phyloP scores from a whole-genome alignment of 2,113 vertebrate genomes.

The Paraplagusia blochii region DNA sequence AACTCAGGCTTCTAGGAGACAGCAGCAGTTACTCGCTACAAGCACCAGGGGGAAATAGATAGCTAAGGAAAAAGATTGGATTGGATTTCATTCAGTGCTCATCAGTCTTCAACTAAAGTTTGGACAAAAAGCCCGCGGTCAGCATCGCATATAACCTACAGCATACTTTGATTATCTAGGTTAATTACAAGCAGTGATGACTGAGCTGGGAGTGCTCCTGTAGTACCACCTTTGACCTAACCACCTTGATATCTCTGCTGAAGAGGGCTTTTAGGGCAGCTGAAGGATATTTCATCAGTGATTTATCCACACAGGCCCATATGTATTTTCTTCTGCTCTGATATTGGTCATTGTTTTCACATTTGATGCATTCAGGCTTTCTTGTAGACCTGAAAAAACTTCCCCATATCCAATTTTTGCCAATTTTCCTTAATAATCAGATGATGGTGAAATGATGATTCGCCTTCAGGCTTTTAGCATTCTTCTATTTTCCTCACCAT shows the following conservation, averaged over 20 bases:
- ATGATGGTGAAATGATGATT: conserved; percentile 68
- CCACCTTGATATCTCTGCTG: conserved; percentile 52
- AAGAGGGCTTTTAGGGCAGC: conserved; percentile 61
- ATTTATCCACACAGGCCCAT: conserved; percentile 47
- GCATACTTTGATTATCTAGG: conserved; percentile 30
- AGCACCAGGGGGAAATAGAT: conserved; percentile 81
- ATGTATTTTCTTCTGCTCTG: conserved; percentile 62
- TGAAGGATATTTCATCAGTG: conserved; percentile 56
- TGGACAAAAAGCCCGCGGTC: conserved; percentile 32
- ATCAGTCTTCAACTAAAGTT: neutral
- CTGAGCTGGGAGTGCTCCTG: conserved; percentile 46
- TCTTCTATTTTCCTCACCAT: conserved; percentile 24
- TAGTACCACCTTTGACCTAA: conserved; percentile 50
- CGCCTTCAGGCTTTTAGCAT: conserved; percentile 50
- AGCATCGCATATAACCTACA: conserved; percentile 21
- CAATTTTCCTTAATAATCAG: conserved; percentile 74
- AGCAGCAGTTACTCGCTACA: conserved; percentile 70
- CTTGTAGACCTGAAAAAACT: conserved; percentile 47
- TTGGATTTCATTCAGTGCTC: conserved; percentile 26
- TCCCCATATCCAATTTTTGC: conserved; percentile 68
- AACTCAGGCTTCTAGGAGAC: conserved; percentile 30
- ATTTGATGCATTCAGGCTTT: conserved; percentile 64
- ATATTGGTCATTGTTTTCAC: conserved; percentile 64
- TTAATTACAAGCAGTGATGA: conserved; percentile 47
- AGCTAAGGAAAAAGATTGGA: conserved; percentile 72